These are phyloP conservation scores for Bilobella aurantiaca DNA, from an alignment of 1,140 invertebrate species.

Conservation along the genomic window DNA sequence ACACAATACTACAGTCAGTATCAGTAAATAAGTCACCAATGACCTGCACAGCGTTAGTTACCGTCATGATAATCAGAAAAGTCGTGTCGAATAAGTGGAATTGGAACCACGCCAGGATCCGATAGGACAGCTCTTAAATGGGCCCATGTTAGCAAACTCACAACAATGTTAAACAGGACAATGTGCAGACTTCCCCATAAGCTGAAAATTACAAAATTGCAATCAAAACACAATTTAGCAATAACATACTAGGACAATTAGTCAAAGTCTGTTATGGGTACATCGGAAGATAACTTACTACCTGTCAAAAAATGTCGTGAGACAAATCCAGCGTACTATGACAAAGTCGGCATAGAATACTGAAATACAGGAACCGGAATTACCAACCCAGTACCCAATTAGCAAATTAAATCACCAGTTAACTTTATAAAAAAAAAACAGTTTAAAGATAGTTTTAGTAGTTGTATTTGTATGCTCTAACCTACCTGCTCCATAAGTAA, in stretches of 20 bases:
- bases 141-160: conserved; percentile 38
- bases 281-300: not conserved
- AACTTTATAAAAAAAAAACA: too few species aligned
- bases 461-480: not conserved
- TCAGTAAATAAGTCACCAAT: conserved; percentile 2
- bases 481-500: conserved; percentile 57
- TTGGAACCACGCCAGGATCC: conserved; percentile 76
- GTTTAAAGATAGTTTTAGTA: too few species aligned
- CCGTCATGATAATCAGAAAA: conserved; percentile 66
- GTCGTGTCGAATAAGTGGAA: conserved; percentile 66
- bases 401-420: too few species aligned
- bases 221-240: conserved; percentile 10
- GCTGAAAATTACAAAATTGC: conserved; percentile 46
- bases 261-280: too few species aligned
- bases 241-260: too few species aligned
- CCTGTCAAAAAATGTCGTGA: conserved; percentile 45
- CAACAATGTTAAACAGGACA: conserved; percentile 65
- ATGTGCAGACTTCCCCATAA: conserved; percentile 77
- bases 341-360: conserved; percentile 86
- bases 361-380: too few species aligned
- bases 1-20: not conserved
- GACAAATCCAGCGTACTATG: conserved; percentile 70
- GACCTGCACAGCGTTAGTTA: not conserved
- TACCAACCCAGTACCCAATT: too few species aligned
- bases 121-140: conserved; percentile 67